These are phyloP conservation scores for Lophotriccus pileatus DNA, from an alignment of 2,797 vertebrate genomes.

Conservation along the genomic window DNA sequence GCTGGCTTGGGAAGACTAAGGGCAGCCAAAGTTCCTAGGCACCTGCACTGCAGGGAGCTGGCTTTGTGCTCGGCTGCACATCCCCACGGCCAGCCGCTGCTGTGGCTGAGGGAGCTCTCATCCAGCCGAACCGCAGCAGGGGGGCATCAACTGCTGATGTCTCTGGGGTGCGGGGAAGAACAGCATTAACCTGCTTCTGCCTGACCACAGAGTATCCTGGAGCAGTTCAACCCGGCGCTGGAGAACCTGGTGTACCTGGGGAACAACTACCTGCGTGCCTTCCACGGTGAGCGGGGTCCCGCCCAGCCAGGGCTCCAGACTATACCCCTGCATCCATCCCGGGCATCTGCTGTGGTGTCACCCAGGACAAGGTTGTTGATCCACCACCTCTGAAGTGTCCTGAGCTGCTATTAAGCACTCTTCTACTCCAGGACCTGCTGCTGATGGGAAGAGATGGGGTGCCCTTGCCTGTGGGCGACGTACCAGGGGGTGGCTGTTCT, in stretches of 20 bases:
- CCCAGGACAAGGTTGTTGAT: background rate
- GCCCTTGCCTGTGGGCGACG: rapidly evolving
- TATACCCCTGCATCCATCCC: background rate
- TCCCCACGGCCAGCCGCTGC: rapidly evolving
- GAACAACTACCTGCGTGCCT: slow-evolving; percentile 87
- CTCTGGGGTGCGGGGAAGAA: rapidly evolving
- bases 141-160: background rate
- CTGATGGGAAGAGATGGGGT: background rate
- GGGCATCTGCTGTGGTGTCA: background rate
- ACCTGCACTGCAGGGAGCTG: rapidly evolving
- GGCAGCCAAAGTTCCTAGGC: background rate
- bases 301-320: background rate
- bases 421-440: background rate
- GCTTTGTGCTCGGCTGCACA: background rate
- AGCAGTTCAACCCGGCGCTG: slow-evolving; percentile 91
- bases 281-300: slow-evolving; percentile 82
- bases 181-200: background rate
- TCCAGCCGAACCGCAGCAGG: background rate
- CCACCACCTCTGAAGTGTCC: background rate
- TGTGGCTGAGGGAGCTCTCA: background rate
- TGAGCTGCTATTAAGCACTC: background rate
- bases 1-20: background rate
- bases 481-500: background rate
- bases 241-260: slow-evolving; percentile 90
- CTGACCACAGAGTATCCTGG: slow-evolving; percentile 83